Evolutionary conservation across 2,888 invertebrate species (phyloP), one percentile per base, ranked within the genome.

Genomic region (Amblyjoppa proteus): DNA sequence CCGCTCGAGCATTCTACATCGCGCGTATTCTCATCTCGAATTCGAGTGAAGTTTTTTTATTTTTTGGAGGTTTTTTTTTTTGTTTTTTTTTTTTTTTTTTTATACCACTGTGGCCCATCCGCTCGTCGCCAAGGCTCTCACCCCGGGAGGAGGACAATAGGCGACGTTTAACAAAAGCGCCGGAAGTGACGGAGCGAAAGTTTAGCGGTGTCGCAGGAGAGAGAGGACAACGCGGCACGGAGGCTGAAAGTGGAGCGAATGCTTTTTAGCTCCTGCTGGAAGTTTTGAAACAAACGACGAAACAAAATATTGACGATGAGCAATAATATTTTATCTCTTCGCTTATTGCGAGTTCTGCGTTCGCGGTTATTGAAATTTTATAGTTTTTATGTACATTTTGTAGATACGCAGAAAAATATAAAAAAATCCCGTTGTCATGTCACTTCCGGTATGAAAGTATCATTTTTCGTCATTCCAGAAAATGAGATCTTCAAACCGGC

Each of bases 151-250:
- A 75, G 82, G 64, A 82, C 85, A 85, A 85, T 82, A 70, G 70
- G 78, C 69, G 20, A 70, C 58, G 71, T 70, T 79, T 58, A 79
- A 85, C 85, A 82, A 82, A 85, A 81, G 85, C 64, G 56, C 16
- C 56, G 70, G 38, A 31, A 68, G 74, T 66, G 69, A 69, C 58
- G 73, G 53, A 68, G 69, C 58, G 38, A 82, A 85, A 82, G 74
- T 85, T 85, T 82, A 25, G 34, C 69, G 38, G 66, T 64, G 64
- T 64, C 31, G 31, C 3, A 34, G 31, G 64, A 11, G 64, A 4
- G 31, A 31, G 16, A 31, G 16, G 64, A 64, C 64, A 31, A 13
- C n/a, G 31, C 0, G 64, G 34, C 31, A 64, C 34, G 31, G 31
- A 51, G 61, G 45, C 45, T 51, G 20, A 56, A 75, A 45, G 61